These are phyloP conservation scores for Numida meleagris DNA, from an alignment of 2,113 vertebrate genomes.

Conservation along the genomic window DNA sequence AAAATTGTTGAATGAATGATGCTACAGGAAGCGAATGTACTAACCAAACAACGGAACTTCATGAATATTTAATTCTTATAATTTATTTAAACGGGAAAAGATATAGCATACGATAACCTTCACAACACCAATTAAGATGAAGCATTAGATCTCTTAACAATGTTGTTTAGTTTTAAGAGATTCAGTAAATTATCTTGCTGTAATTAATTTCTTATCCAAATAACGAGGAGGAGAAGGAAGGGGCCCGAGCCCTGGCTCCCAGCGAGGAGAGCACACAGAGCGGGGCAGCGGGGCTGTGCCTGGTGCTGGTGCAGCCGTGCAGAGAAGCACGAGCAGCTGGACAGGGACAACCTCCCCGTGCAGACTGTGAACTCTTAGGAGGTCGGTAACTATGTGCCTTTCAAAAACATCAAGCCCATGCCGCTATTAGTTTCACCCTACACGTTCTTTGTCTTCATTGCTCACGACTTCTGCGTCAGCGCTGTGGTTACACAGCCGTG, in stretches of 20 bases:
- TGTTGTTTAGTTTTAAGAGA: constrained; percentile 10
- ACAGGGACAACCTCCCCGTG: fast-evolving
- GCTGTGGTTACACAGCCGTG: not conserved
- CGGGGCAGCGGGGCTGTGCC: fast-evolving
- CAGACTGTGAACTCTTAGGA: not conserved
- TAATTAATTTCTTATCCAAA: constrained; percentile 46
- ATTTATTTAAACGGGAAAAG: constrained; percentile 43
- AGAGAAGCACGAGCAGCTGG: not conserved
- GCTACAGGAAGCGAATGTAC: constrained; percentile 44
- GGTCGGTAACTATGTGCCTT: no score
- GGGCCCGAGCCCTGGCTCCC: not conserved
- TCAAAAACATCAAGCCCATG: not conserved
- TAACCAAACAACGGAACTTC: constrained; percentile 53
- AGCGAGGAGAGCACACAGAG: fast-evolving
- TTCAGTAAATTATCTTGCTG: not conserved
- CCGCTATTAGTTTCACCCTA: no score
- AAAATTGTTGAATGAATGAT: constrained; percentile 59
- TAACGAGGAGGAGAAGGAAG: not conserved
- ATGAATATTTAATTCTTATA: constrained; percentile 60
- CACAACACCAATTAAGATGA: constrained; percentile 46
- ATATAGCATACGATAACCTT: constrained; percentile 24
- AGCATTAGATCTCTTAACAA: constrained; percentile 3
- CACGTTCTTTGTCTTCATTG: fast-evolving
- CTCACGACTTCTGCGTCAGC: not conserved
- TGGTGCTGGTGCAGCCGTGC: fast-evolving